A percentile compares a stretch with the other conserved stretches of the same genome.
These are phyloP conservation scores for Oncorhynchus tshawytscha DNA, from an alignment of 2,113 vertebrate species.

Conservation along the genomic window DNA sequence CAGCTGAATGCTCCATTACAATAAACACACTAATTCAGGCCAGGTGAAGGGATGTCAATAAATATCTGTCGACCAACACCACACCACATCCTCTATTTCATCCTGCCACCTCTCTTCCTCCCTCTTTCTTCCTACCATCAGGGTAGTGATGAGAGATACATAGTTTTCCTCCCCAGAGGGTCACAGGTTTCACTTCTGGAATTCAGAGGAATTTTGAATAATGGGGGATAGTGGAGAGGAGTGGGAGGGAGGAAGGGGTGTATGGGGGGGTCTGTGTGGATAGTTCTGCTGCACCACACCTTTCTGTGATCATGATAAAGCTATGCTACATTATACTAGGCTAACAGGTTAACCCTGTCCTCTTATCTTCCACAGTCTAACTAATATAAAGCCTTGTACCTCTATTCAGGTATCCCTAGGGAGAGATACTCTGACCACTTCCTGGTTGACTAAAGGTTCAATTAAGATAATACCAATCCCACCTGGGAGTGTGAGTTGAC, in stretches of 20 bases:
- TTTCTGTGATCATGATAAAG: too few species aligned
- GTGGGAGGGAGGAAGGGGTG: too few species aligned
- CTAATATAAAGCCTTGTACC: too few species aligned
- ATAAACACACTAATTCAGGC: constrained; percentile 13
- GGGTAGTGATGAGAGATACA: constrained; percentile 45
- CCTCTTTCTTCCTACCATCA: constrained; percentile 12
- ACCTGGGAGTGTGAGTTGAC: too few species aligned
- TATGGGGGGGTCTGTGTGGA: too few species aligned
- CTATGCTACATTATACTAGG: too few species aligned
- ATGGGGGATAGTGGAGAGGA: background rate
- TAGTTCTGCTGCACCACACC: background rate
- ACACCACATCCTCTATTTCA: background rate
- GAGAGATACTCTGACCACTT: too few species aligned
- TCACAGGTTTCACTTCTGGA: constrained; percentile 16
- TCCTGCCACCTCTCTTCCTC: background rate
- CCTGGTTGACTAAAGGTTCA: too few species aligned
- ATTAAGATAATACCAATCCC: too few species aligned
- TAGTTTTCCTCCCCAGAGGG: constrained; percentile 7
- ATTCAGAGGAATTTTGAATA: constrained; percentile 3
- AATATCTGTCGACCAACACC: constrained; percentile 26
- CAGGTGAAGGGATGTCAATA: constrained; percentile 35
- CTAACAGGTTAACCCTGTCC: too few species aligned
- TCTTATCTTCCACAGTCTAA: too few species aligned
- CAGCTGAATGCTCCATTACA: background rate
- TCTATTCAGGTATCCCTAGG: too few species aligned